These are phyloP conservation scores for Eulacestoma nigropectus DNA, from an alignment of 2,113 vertebrate genomes.

Conservation along the genomic window DNA sequence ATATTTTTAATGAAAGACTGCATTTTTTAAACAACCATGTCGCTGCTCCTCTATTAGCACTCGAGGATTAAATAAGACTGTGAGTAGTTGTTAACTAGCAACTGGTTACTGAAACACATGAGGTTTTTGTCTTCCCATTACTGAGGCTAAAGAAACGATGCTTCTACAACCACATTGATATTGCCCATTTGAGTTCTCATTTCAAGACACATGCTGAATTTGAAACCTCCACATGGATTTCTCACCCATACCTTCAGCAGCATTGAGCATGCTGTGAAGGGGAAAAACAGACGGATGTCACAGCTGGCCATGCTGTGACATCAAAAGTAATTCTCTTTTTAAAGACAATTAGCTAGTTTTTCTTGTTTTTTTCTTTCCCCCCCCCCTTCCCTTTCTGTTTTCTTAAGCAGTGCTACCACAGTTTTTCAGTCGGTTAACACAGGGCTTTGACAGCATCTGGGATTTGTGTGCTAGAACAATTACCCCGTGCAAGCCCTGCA, in stretches of 20 bases:
- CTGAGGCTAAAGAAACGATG: neutral
- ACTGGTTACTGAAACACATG: slow-evolving; percentile 10
- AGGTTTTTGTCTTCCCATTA: slow-evolving; percentile 36
- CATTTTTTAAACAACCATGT: slow-evolving; percentile 1
- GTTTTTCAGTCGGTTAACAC: neutral
- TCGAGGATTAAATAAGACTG: slow-evolving; percentile 15
- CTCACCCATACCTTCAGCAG: slow-evolving; percentile 33
- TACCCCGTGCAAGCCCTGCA: neutral
- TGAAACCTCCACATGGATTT: slow-evolving; percentile 34
- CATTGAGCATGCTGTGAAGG: neutral
- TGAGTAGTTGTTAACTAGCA: slow-evolving; percentile 34
- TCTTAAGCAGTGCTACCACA: neutral
- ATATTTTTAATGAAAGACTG: neutral
- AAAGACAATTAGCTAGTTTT: neutral
- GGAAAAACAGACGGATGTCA: slow-evolving; percentile 9
- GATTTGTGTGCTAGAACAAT: neutral
- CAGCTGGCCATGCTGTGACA: slow-evolving; percentile 17
- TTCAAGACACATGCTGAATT: slow-evolving; percentile 17
- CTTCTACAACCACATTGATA: neutral
- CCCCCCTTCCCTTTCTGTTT: neutral
- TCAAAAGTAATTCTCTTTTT: neutral
- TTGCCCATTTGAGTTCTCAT: neutral
- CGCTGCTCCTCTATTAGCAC: neutral
- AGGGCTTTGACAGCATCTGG: neutral
- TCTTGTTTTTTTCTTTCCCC: neutral